Percentiles rank a stretch among this genome's conserved stretches.
These are phyloP conservation scores for Psophia crepitans DNA, from an alignment of 2,113 vertebrate genomes.

Conservation along the genomic window DNA sequence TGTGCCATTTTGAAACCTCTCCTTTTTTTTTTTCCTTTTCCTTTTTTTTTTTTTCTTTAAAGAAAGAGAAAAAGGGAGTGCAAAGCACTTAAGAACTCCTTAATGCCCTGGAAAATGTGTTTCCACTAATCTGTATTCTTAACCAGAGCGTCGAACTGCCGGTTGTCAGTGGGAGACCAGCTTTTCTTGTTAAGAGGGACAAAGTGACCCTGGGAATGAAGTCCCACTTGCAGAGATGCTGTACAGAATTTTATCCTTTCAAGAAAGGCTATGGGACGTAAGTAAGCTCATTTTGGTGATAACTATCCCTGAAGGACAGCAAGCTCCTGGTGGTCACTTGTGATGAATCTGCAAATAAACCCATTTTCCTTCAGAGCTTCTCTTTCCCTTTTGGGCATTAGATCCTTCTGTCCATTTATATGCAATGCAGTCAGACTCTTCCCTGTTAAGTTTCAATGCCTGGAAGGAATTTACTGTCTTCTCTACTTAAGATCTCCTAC, in stretches of 20 bases:
- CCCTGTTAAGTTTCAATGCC: not conserved
- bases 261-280: not conserved
- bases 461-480: not conserved
- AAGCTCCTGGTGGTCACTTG: not conserved
- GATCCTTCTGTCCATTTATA: not conserved
- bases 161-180: slow-evolving; percentile 5
- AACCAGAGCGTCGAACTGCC: not conserved
- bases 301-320: not conserved
- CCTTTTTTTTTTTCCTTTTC: not conserved
- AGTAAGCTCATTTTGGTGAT: not conserved
- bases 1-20: accelerated
- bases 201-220: not conserved
- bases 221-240: not conserved
- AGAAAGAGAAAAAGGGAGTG: not conserved
- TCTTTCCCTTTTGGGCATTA: not conserved
- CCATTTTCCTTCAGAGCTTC: not conserved
- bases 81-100: not conserved
- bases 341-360: not conserved
- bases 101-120: not conserved
- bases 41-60: not conserved
- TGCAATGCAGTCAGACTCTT: not conserved
- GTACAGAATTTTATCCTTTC: not conserved
- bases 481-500: too few species aligned
- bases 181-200: not conserved
- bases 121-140: slow-evolving; percentile 8